Evolutionary conservation across 2,797 vertebrate species (phyloP).

Genomic region (Acanthurus lineatus): DNA sequence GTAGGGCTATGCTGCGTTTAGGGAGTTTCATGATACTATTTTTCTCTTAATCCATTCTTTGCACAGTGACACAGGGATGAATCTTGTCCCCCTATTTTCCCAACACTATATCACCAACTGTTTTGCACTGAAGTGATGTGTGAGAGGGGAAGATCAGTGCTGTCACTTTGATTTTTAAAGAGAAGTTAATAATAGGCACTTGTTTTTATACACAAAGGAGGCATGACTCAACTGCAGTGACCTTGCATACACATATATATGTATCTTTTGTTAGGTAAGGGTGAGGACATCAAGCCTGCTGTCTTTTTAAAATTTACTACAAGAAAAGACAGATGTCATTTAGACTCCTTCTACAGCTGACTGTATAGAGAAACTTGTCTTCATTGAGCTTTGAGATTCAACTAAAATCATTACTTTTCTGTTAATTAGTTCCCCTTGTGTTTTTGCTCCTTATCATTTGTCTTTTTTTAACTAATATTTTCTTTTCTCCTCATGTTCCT

Average conservation of each 20-base stretch:
- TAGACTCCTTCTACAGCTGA: not conserved
- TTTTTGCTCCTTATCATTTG: not conserved
- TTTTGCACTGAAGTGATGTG: slow-evolving; percentile 27
- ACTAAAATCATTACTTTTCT: slow-evolving; percentile 13
- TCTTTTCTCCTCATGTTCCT: slow-evolving; percentile 14
- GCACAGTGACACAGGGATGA: not conserved
- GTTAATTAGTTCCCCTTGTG: not conserved
- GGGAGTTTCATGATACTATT: no score
- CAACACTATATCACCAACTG: not conserved
- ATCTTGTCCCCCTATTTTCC: slow-evolving; percentile 10
- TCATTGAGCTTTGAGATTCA: slow-evolving; percentile 12
- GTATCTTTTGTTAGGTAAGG: slow-evolving; percentile 31
- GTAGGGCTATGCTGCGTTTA: not conserved
- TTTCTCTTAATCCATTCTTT: not conserved
- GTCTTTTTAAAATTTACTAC: no score
- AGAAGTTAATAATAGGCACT: slow-evolving; percentile 13
- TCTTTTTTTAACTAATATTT: slow-evolving; percentile 1
- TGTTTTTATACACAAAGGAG: slow-evolving; percentile 20
- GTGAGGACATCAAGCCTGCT: no score
- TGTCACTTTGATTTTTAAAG: slow-evolving; percentile 30
- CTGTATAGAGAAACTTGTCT: not conserved
- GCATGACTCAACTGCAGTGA: not conserved
- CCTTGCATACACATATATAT: not conserved
- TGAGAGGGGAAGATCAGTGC: not conserved
- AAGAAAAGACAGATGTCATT: no score